Evolutionary conservation across 2,797 vertebrate species (phyloP), one percentile per base, ranked within the genome.

Genomic region (Schizopygopsis pylzovi): DNA sequence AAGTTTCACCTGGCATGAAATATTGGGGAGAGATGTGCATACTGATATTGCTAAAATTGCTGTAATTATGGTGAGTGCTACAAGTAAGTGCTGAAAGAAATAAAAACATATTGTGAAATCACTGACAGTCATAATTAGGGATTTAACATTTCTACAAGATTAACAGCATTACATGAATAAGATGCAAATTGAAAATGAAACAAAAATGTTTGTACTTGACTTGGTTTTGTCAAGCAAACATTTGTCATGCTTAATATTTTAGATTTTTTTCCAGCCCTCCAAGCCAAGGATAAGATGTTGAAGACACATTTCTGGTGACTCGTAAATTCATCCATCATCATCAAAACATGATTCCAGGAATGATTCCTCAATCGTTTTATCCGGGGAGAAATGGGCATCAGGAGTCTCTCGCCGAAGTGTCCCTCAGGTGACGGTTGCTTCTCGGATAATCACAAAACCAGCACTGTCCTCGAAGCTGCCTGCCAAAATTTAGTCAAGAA

Each of bases 81-180:
- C 28, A 33, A 65, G 13, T 18, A 54, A 25, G 54, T 87, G n/a
- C 45, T 73, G 71, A 54, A 63, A 73, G 33, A 59, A 56, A 52
- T 43, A 70, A 72, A 28, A 70, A 41, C 16, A 33, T 56, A 33
- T 56, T 5, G 43, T 75, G 28, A 56, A 84, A 86, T 67, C 45
- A 75, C 45, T 56, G 43, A 45, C 41, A 28, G n/a, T 49, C 39
- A 68, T 88, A 82, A 87, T 82, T 86, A 81, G 39, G 16, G 73
- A 75, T 81, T 76, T 63, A 13, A 56, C 11, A 28, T 77, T 72
- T 82, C 8, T 45, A 61, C 16, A 28, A 65, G 41, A 80, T 20
- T 45, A 65, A 20, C 16, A 65, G 59, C 25, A 12, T 68, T 68
- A 8, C 37, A 68, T 33, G 22, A 43, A 52, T 82, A 43, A 2